Percentiles rank a stretch among this genome's conserved stretches.
Evolutionary conservation across 1,140 invertebrate genomes (phyloP).

Genomic region (Sesamia nonagrioides): DNA sequence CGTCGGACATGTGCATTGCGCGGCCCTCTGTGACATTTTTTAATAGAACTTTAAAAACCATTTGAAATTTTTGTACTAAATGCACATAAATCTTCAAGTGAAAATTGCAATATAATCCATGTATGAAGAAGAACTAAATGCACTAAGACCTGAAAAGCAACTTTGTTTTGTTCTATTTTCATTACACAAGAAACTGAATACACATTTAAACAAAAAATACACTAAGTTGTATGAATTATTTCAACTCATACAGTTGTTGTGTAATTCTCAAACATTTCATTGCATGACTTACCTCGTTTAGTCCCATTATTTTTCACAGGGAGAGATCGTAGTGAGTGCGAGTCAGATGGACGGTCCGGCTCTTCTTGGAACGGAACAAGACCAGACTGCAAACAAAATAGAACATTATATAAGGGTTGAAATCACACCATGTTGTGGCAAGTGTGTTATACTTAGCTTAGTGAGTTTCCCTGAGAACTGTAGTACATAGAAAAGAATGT

Average conservation of each 20-base stretch:
- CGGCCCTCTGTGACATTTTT: slow-evolving; percentile 81
- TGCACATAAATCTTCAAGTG: too few species aligned
- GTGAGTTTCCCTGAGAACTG: too few species aligned
- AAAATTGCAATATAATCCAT: too few species aligned
- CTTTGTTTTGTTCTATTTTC: too few species aligned
- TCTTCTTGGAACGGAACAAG: slow-evolving; percentile 65
- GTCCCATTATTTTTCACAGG: slow-evolving; percentile 64
- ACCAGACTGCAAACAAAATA: slow-evolving; percentile 66
- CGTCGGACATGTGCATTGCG: slow-evolving; percentile 92
- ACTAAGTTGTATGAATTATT: background rate
- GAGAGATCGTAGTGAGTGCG: slow-evolving; percentile 75
- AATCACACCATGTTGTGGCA: too few species aligned
- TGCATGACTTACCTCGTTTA: slow-evolving; percentile 65
- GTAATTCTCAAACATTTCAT: background rate
- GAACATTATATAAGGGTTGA: background rate
- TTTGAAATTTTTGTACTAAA: background rate
- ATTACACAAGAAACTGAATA: background rate
- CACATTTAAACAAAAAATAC: background rate
- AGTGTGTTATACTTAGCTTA: background rate
- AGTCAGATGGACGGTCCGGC: slow-evolving; percentile 68
- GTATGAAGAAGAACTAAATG: too few species aligned
- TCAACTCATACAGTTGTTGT: background rate
- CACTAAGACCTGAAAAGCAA: too few species aligned
- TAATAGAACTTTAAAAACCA: background rate
- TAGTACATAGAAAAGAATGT: too few species aligned